Evolutionary conservation across 2,888 invertebrate genomes (phyloP), one percentile per base, ranked within the genome.

Genomic region (Agrilus mali): DNA sequence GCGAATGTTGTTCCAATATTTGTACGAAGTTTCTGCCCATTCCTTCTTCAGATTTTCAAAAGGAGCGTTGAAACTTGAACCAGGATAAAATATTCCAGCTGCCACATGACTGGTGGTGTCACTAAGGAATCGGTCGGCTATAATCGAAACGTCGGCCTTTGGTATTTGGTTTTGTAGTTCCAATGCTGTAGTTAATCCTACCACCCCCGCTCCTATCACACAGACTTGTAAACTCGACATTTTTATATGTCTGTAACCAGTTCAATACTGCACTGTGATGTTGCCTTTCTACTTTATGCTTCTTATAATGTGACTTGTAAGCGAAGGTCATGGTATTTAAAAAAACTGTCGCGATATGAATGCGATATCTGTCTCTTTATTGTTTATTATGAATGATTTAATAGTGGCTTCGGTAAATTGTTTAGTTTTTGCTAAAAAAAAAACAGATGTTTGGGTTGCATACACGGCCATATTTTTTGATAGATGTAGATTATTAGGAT

Each of bases 21-120:
- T 57, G 67, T 83, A 90, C 0, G 92, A 81, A 59, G 86, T 78
- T n/a, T 66, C 65, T 40, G 89, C 76, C 89, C 89, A 89, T 67
- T 78, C 27, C 27, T 27, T 79, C 78, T 62, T 50, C 14, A 82
- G 65, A 47, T 75, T 69, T 1, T 68, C 54, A 2, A 58, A 53
- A 0, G 78, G 65, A 1, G 81, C 82, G 13, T 68, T 65, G 0
- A 74, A 74, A 36, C 76, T 68, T 7, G 80, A 59, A 57, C 75
- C 84, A 0, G 86, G 86, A 8, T 72, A 70, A 83, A 86, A 86
- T 6, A 86, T 61, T 0, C 86, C 87, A 0, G 85, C 87, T 2
- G 84, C 80, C 0, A 82, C 79, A 60, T 86, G 86, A 0, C 83
- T 81, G 0, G 86, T 86, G 0, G 86, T 86, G 44, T 80, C 62